Percentiles rank a stretch among this genome's conserved stretches.
Evolutionary conservation across 1,140 invertebrate species (phyloP).

Genomic region (Eriocheir sinensis): DNA sequence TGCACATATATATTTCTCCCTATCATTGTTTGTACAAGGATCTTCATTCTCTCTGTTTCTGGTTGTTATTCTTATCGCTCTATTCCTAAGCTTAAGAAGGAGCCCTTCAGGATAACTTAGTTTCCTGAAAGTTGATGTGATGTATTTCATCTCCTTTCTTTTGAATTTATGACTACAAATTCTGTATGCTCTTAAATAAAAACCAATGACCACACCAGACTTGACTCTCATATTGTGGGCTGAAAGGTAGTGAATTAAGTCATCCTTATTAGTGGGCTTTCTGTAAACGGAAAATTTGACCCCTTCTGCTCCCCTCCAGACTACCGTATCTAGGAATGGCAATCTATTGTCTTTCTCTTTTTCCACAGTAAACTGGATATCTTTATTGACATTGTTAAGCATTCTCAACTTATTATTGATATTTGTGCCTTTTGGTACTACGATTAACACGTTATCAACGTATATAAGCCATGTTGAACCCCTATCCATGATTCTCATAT

Average conservation of each 20-base stretch:
- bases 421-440: not conserved
- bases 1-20: no score
- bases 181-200: not conserved
- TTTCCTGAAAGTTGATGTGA: not conserved
- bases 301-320: not conserved
- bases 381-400: not conserved
- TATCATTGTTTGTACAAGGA: no score
- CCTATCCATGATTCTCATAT: not conserved
- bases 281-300: not conserved
- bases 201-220: not conserved
- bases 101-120: not conserved
- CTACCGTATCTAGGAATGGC: not conserved
- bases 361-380: slow-evolving; percentile 7
- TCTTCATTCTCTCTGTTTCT: no score
- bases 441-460: not conserved
- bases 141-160: not conserved
- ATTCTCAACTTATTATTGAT: not conserved
- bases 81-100: not conserved
- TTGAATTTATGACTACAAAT: slow-evolving; percentile 23
- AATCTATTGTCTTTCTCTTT: not conserved
- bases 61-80: not conserved
- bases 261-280: slow-evolving; percentile 29
- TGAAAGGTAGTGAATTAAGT: not conserved
- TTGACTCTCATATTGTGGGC: not conserved
- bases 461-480: not conserved